phyloP scores from a whole-genome alignment of 1,140 invertebrate species.

The Caenorhabditis briggsae region DNA sequence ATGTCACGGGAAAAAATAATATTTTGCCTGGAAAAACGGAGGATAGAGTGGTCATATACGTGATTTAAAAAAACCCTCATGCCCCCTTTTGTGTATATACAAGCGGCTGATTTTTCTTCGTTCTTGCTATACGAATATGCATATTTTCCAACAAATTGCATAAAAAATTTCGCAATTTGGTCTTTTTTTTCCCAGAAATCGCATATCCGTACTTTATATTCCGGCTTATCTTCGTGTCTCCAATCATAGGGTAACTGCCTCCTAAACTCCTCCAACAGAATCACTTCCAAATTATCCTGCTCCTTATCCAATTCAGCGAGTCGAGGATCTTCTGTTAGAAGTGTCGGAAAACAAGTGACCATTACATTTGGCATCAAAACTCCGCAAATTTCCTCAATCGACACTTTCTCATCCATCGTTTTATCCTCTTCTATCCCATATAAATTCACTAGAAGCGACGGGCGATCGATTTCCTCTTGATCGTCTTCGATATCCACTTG shows the following conservation, averaged over 20 bases:
- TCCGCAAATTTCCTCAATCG: constrained; percentile 21
- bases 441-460: constrained; percentile 31
- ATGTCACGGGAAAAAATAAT: too few species aligned
- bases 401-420: not conserved
- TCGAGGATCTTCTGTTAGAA: not conserved
- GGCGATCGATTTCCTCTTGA: not conserved
- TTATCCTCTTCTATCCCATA: not conserved
- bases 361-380: not conserved
- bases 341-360: not conserved
- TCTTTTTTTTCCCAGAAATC: too few species aligned
- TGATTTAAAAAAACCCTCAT: too few species aligned
- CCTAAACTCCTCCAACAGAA: constrained; percentile 9
- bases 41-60: too few species aligned
- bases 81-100: too few species aligned
- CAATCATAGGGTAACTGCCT: not conserved
- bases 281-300: constrained; percentile 3
- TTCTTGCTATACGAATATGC: too few species aligned
- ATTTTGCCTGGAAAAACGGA: too few species aligned
- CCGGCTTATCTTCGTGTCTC: not conserved
- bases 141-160: too few species aligned
- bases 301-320: not conserved
- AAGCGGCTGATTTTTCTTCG: too few species aligned
- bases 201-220: not conserved
- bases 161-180: too few species aligned
- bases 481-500: not conserved